phyloP scores from a whole-genome alignment of 2,888 invertebrate genomes.

The Oscheius myriophilus region DNA sequence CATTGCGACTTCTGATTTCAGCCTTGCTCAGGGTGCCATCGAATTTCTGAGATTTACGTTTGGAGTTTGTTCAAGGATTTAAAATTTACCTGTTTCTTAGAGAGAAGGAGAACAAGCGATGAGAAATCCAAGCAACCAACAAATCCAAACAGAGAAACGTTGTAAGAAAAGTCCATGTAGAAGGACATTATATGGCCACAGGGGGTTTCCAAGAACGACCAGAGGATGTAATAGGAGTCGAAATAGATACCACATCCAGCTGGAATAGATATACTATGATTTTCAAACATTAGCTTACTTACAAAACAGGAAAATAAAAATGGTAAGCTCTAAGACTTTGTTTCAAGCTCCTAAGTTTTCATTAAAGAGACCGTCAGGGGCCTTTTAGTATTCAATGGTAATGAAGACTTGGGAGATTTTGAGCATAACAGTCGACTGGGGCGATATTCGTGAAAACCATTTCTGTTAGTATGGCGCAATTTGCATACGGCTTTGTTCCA shows the following conservation, averaged over 20 bases:
- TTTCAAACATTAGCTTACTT: too few relatives aligned
- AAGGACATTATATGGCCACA: constrained; percentile 14
- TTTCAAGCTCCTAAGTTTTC: too few relatives aligned
- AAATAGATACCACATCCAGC: constrained; percentile 26
- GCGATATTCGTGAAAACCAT: too few relatives aligned
- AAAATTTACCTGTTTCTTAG: background rate
- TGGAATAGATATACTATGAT: constrained; percentile 9
- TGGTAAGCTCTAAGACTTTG: too few relatives aligned
- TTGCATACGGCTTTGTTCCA: too few relatives aligned
- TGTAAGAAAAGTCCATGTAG: constrained; percentile 18
- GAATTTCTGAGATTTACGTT: constrained; percentile 1
- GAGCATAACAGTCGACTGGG: too few relatives aligned
- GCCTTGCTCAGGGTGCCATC: background rate
- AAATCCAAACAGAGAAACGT: constrained; percentile 14
- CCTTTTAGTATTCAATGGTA: too few relatives aligned
- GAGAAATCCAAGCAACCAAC: constrained; percentile 9
- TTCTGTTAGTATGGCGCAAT: too few relatives aligned
- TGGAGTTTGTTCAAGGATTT: background rate
- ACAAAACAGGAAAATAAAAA: too few relatives aligned
- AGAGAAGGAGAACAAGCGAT: constrained; percentile 12
- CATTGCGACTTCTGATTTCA: constrained; percentile 4
- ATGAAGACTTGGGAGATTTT: too few relatives aligned
- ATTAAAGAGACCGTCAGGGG: too few relatives aligned
- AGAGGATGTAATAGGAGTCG: constrained; percentile 2
- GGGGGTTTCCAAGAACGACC: constrained; percentile 12